Evolutionary conservation across 2,113 vertebrate genomes (phyloP).

Genomic region (Dipodomys spectabilis): DNA sequence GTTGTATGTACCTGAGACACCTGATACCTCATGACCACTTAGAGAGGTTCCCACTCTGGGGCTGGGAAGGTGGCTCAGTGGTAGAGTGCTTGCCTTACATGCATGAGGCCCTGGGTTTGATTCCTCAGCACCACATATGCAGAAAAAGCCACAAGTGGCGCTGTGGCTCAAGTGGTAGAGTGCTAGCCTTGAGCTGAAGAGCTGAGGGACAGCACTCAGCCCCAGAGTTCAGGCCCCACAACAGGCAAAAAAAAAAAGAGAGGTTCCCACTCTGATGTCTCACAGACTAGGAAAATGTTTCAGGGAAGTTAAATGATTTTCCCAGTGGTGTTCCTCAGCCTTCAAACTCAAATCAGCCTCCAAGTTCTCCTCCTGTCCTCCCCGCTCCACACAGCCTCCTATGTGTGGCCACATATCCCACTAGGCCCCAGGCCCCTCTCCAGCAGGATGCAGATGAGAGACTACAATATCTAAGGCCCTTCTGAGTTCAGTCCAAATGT

Average conservation of each 20-base stretch:
- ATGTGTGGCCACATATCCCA: neutral
- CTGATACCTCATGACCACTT: neutral
- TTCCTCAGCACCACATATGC: no score
- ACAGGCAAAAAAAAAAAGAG: neutral
- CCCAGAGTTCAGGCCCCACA: no score
- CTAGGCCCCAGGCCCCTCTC: neutral
- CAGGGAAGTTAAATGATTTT: neutral
- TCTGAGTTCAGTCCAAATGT: neutral
- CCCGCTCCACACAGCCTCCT: neutral
- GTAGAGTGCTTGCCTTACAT: no score
- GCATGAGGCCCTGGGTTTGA: no score
- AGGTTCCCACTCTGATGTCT: neutral
- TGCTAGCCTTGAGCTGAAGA: no score
- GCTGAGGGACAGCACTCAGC: no score
- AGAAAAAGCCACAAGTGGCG: no score
- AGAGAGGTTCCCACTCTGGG: neutral
- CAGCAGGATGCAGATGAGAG: neutral
- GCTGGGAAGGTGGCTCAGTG: no score
- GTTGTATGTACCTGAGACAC: neutral
- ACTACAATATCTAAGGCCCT: neutral
- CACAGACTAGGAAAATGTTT: neutral
- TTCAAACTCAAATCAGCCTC: conserved; percentile 7
- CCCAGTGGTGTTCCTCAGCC: neutral
- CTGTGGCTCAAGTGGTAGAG: no score
- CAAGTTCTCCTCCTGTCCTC: neutral